Conservation (phyloP, 2,113 vertebrate species). For the Choloepus hoffmanni region DNA sequence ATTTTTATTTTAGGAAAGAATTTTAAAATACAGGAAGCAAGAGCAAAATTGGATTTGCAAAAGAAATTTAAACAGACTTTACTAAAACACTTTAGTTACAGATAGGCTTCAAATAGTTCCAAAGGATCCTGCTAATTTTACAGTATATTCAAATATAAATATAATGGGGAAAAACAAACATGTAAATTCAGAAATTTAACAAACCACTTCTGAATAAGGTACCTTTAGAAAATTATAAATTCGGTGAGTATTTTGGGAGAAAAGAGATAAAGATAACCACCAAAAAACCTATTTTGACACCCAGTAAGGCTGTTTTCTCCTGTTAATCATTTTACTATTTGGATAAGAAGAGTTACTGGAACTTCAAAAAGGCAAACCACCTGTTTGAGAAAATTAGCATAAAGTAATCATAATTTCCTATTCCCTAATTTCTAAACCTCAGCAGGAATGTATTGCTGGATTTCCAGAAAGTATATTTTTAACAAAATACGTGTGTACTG, state of each 20-base stretch:
- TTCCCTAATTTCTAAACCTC: not conserved
- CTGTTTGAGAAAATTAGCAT: constrained; percentile 28
- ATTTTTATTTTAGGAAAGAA: constrained; percentile 48
- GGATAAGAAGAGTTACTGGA: not conserved
- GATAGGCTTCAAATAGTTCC: not conserved
- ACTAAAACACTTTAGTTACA: constrained; percentile 34
- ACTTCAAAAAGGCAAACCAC: not conserved
- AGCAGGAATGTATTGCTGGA: not conserved
- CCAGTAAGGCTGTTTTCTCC: not conserved
- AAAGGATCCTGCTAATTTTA: constrained; percentile 33
- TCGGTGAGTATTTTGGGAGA: not conserved
- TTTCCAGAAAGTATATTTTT: constrained; percentile 59
- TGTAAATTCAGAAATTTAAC: constrained; percentile 11
- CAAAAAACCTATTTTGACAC: not conserved
- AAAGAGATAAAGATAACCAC: not conserved
- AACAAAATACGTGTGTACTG: not conserved
- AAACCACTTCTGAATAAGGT: constrained; percentile 8
- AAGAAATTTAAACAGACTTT: constrained; percentile 36
- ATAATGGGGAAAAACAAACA: constrained; percentile 28
- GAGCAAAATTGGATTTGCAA: constrained; percentile 26
- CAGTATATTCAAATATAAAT: not conserved
- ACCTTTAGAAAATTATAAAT: not conserved
- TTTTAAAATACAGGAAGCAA: constrained; percentile 3
- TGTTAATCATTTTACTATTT: not conserved
- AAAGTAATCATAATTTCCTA: not conserved